Base-by-base conservation (phyloP, 92 coral and sea anemone genomes). In the Nematostella vectensis region DNA sequence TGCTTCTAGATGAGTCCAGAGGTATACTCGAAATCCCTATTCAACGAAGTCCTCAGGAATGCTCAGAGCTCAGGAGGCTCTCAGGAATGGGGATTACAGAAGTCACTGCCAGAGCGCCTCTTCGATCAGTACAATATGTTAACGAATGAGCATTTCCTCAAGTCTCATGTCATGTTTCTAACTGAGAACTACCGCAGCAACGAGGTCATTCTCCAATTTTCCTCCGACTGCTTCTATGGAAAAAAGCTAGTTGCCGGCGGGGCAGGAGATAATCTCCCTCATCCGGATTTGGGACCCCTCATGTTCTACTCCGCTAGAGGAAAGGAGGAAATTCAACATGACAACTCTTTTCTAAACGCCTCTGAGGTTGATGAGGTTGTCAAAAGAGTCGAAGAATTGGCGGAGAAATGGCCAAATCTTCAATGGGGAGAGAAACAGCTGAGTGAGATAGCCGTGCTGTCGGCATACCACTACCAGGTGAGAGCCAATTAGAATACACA, bases 101-200 rank as follows among this genome's bases (percentile, higher is more conserved):
- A 36, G 40, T 86, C 98, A 10, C 82, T 91, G 9, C 88, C 94
- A 18, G 95, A 86, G 50, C 61, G 98, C 27, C 75, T 91, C 20
- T 86, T 91, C 55, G 75, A 83, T 40, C 79, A 61, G 25, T 91
- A 91, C 37, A 60, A 65, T 23, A 27, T 20, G 6, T 47, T 48
- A 4, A 39, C 54, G 20, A 16, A 48, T 29, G 27, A 54, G 4
- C 20, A 18, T 11, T 25, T 22, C 31, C 22, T 3, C 16, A 58
- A 30, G 28, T 33, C 64, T 3, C 72, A 86, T 44, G 77, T 78
- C 24, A 50, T 91, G 57, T 72, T 78, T 59, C 83, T 89, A 54
- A 70, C 72, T 0, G 89, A 85, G 57, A 91, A 91, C 75, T 91
- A 91, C 36, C 91, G 98, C 10, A 77, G 82, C 55, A 81, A 91